phyloP scores from a whole-genome alignment of 2,113 vertebrate genomes.

The Edolisoma coerulescens region DNA sequence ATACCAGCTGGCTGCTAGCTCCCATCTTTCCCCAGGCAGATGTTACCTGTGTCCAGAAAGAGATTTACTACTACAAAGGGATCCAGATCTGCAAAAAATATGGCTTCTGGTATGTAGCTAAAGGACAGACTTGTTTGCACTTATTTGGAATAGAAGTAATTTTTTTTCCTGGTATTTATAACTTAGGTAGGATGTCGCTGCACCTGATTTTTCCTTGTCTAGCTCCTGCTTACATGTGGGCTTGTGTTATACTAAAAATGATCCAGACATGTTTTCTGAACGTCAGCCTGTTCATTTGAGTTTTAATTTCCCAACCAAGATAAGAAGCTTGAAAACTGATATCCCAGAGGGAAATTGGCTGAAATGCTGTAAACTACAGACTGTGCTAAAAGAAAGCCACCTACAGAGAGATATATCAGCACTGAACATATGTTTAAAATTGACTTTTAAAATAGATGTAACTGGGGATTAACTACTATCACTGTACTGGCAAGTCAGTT shows the following conservation, averaged over 20 bases:
- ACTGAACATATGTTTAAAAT: slow-evolving; percentile 50
- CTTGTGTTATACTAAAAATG: not conserved
- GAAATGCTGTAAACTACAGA: slow-evolving; percentile 26
- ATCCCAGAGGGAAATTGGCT: slow-evolving; percentile 30
- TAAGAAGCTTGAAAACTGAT: slow-evolving; percentile 46
- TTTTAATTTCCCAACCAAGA: slow-evolving; percentile 42
- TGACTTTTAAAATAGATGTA: slow-evolving; percentile 53
- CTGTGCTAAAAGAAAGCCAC: not conserved
- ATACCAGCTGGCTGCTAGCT: not conserved
- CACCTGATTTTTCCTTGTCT: not conserved
- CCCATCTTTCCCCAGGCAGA: not conserved
- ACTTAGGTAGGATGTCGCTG: not conserved
- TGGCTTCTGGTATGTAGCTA: not conserved
- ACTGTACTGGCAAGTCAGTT: not conserved
- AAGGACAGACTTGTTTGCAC: not conserved
- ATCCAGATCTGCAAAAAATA: not conserved
- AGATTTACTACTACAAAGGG: not conserved
- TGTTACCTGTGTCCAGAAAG: not conserved
- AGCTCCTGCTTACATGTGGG: not conserved
- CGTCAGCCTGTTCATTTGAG: not conserved
- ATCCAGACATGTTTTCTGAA: slow-evolving; percentile 14
- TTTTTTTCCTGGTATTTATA: not conserved
- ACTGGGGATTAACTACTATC: slow-evolving; percentile 22
- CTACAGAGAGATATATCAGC: slow-evolving; percentile 36
- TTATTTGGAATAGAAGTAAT: not conserved